Conservation (phyloP, 2,888 invertebrate genomes). For the Eupeodes luniger region DNA sequence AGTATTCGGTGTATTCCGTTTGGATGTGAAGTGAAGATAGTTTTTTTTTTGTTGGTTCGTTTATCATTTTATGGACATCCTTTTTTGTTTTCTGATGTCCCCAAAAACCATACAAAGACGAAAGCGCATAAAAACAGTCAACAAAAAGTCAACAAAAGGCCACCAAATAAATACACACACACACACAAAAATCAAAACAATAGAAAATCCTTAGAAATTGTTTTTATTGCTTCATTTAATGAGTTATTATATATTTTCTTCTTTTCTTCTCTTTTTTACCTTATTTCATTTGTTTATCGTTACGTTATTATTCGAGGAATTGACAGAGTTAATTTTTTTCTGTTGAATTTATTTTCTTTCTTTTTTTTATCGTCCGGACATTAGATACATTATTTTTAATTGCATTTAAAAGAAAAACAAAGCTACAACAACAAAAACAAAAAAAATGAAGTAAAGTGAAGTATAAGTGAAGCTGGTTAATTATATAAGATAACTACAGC, state of each 20-base stretch:
- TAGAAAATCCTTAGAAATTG: constrained; percentile 59
- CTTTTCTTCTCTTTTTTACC: constrained; percentile 14
- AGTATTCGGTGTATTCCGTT: neutral
- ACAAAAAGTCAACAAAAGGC: constrained; percentile 16
- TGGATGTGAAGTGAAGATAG: neutral
- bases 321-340: constrained; percentile 48
- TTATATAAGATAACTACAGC: constrained; percentile 68
- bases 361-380: constrained; percentile 56
- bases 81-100: constrained; percentile 31
- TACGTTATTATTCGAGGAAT: constrained; percentile 56
- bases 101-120: constrained; percentile 7
- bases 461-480: constrained; percentile 66
- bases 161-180: neutral
- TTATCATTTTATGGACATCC: constrained; percentile 59
- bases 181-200: constrained; percentile 41
- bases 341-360: constrained; percentile 25
- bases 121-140: neutral
- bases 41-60: constrained; percentile 43
- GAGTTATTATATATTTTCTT: constrained; percentile 58
- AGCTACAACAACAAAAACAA: too few relatives aligned
- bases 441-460: constrained; percentile 31
- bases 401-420: constrained; percentile 61
- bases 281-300: constrained; percentile 70
- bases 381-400: constrained; percentile 73
- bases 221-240: constrained; percentile 74